These are phyloP conservation scores for Rhimphoctona megacephalus DNA, from an alignment of 2,888 invertebrate genomes.

Conservation along the genomic window DNA sequence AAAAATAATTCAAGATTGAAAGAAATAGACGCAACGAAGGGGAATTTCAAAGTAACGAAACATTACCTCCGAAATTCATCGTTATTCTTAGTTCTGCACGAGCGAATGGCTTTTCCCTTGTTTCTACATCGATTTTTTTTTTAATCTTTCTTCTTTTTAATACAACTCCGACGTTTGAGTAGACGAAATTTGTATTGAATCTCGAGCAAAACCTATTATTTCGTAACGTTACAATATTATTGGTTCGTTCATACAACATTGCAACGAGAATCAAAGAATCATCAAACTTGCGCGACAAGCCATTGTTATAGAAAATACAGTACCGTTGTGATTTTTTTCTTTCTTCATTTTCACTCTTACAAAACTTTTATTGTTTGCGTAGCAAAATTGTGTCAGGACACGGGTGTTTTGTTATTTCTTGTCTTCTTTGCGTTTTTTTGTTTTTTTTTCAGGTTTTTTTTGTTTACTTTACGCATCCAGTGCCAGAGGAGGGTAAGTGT, in stretches of 20 bases:
- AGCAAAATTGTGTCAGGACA: conserved; percentile 82
- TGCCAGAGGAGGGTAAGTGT: conserved; percentile 75
- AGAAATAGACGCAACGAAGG: not conserved
- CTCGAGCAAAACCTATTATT: conserved; percentile 12
- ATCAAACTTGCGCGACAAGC: conserved; percentile 58
- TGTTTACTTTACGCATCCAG: conserved; percentile 78
- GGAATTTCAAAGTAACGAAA: conserved; percentile 30
- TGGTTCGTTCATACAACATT: conserved; percentile 6
- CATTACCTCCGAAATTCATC: conserved; percentile 16
- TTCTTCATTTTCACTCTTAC: conserved; percentile 69
- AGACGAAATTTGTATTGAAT: conserved; percentile 29
- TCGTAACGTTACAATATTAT: not conserved
- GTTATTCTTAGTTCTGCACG: conserved; percentile 51
- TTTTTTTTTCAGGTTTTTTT: not conserved
- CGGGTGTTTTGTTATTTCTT: conserved; percentile 71
- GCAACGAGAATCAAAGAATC: conserved; percentile 60
- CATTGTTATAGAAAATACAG: conserved; percentile 71
- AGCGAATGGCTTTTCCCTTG: conserved; percentile 53
- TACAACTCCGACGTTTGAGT: conserved; percentile 31
- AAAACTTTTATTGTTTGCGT: conserved; percentile 77
- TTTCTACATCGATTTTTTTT: conserved; percentile 4
- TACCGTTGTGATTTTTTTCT: conserved; percentile 64
- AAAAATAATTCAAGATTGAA: not conserved
- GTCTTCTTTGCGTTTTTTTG: conserved; percentile 9
- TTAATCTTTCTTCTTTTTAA: conserved; percentile 25